phyloP scores from a whole-genome alignment of 2,113 vertebrate species.

The Brachyhypopomus gauderio region DNA sequence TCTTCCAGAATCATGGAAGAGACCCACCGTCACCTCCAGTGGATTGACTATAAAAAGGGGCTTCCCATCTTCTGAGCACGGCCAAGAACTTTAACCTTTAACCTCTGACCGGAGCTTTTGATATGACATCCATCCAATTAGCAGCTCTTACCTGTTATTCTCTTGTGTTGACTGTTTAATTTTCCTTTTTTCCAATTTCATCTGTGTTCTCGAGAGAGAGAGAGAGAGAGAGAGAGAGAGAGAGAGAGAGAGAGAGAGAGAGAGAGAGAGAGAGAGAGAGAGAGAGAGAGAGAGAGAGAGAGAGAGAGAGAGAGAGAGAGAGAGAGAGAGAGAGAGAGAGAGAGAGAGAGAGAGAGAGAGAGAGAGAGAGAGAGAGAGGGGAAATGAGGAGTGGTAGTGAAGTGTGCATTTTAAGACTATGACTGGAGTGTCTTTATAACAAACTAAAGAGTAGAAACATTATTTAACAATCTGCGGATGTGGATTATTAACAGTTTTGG shows the following conservation, averaged over 20 bases:
- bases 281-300: too few relatives aligned
- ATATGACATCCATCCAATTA: conserved; percentile 70
- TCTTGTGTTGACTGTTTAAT: conserved; percentile 29
- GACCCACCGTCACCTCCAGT: conserved; percentile 91
- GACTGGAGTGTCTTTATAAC: neutral
- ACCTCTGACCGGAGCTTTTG: conserved; percentile 10
- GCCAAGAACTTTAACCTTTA: conserved; percentile 66
- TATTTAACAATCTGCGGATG: neutral
- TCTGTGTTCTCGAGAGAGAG: neutral
- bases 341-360: too few relatives aligned
- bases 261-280: too few relatives aligned
- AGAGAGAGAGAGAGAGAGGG: neutral
- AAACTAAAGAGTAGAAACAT: neutral
- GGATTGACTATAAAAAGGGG: conserved; percentile 76
- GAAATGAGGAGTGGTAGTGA: neutral
- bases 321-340: too few relatives aligned
- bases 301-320: too few relatives aligned
- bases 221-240: too few relatives aligned
- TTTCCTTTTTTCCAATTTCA: conserved; percentile 44
- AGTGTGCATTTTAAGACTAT: neutral
- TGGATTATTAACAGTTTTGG: too few relatives aligned
- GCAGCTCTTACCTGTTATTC: conserved; percentile 68
- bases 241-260: too few relatives aligned
- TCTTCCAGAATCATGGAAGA: conserved; percentile 70
- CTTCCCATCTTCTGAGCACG: conserved; percentile 57